Evolutionary conservation across 2,888 invertebrate species (phyloP).

Genomic region (Coecobrya sp.): DNA sequence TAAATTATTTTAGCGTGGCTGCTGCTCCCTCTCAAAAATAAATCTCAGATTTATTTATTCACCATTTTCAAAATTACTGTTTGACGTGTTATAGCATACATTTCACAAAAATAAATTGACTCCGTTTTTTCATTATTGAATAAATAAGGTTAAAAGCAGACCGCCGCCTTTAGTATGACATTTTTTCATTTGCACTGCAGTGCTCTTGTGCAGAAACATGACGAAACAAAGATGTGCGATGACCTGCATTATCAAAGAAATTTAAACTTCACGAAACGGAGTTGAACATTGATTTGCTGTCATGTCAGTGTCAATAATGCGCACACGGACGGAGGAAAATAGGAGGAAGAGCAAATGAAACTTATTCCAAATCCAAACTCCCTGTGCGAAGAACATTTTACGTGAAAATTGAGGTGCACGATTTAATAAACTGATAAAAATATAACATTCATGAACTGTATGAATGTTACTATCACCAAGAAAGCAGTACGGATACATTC

Average conservation of each 20-base stretch:
- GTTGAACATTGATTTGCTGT: conserved; percentile 57
- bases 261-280: neutral
- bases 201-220: neutral
- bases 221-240: neutral
- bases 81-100: neutral
- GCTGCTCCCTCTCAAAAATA: conserved; percentile 22
- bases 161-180: neutral
- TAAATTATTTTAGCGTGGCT: conserved; percentile 37
- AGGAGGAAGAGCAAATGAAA: conserved; percentile 12
- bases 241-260: conserved; percentile 3
- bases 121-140: conserved; percentile 42
- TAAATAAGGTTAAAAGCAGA: conserved; percentile 56
- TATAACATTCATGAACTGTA: conserved; percentile 5
- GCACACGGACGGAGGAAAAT: neutral
- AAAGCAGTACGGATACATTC: conserved; percentile 34
- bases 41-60: conserved; percentile 3
- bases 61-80: conserved; percentile 14
- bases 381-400: conserved; percentile 1
- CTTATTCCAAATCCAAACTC: neutral
- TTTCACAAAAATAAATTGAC: conserved; percentile 58
- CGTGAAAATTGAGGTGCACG: conserved; percentile 64
- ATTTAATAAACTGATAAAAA: conserved; percentile 77
- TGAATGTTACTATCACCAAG: neutral
- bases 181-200: neutral
- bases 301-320: conserved; percentile 71